Percentiles rank a stretch among this genome's conserved stretches.
phyloP scores from a whole-genome alignment of 2,113 vertebrate species.

The Balaenoptera acutorostrata region DNA sequence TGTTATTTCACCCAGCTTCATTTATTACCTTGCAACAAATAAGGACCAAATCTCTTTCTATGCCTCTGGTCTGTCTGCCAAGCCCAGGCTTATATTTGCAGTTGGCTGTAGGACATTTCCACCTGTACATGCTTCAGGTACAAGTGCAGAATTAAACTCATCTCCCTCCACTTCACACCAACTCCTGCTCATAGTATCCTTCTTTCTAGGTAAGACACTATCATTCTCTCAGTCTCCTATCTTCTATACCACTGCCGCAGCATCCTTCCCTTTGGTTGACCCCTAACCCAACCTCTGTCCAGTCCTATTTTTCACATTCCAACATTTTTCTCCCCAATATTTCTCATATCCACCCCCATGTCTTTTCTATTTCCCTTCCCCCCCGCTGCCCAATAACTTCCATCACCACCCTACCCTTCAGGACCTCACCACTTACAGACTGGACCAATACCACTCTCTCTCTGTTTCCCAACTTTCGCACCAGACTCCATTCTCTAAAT shows the following conservation, averaged over 20 bases:
- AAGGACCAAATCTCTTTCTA: neutral
- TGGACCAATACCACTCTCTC: neutral
- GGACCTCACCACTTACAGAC: neutral
- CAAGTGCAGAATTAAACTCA: neutral
- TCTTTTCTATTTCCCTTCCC: neutral
- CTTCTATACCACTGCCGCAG: neutral
- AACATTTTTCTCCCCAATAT: neutral
- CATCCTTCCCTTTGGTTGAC: neutral
- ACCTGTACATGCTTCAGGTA: neutral
- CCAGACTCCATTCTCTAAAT: neutral
- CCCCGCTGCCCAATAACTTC: neutral
- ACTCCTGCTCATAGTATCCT: neutral
- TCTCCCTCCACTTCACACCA: neutral
- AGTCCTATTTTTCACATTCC: neutral
- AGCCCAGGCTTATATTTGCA: neutral
- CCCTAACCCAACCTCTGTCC: neutral
- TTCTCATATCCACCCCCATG: neutral
- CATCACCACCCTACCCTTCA: neutral
- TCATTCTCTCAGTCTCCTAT: neutral
- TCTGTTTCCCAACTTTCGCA: neutral
- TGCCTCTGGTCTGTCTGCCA: neutral
- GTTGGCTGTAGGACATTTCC: neutral
- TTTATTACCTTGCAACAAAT: neutral
- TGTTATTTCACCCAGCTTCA: neutral
- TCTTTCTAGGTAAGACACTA: neutral